Percentiles rank a stretch among this genome's conserved stretches.
Evolutionary conservation across 2,113 vertebrate species (phyloP).

Genomic region (Podocnemis expansa): DNA sequence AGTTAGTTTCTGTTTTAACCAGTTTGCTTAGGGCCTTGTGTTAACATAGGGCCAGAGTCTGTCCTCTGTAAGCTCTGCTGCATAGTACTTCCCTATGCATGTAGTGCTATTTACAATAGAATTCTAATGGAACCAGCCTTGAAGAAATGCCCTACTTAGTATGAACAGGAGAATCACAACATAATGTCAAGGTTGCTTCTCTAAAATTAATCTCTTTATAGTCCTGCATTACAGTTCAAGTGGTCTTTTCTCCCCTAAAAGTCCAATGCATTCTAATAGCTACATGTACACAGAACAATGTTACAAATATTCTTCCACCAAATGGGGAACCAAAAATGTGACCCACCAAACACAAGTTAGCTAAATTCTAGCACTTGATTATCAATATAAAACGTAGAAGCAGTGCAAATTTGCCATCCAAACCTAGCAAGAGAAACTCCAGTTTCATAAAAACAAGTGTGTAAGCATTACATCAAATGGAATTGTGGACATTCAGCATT

Average conservation of each 20-base stretch:
- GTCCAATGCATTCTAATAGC: not conserved
- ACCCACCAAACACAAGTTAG: not conserved
- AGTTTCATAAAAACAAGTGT: accelerated
- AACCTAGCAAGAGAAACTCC: not conserved
- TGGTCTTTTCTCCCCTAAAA: not conserved
- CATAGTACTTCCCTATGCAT: not conserved
- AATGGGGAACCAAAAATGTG: too few relatives aligned
- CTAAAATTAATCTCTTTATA: not conserved
- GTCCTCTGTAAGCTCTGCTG: not conserved
- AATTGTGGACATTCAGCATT: not conserved
- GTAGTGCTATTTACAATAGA: not conserved
- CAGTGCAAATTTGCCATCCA: not conserved
- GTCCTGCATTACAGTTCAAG: not conserved
- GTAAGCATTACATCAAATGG: not conserved
- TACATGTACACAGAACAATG: not conserved
- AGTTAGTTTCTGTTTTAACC: constrained; percentile 53
- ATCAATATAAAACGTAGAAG: not conserved
- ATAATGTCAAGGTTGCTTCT: not conserved
- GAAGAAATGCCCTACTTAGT: not conserved
- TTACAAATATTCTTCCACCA: not conserved
- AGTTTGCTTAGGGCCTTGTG: constrained; percentile 37
- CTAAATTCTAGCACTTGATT: not conserved
- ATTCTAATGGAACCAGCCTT: not conserved
- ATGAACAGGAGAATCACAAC: not conserved
- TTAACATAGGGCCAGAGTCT: constrained; percentile 11